Conservation (phyloP, 2,113 vertebrate species). For the Chroicocephalus ridibundus region DNA sequence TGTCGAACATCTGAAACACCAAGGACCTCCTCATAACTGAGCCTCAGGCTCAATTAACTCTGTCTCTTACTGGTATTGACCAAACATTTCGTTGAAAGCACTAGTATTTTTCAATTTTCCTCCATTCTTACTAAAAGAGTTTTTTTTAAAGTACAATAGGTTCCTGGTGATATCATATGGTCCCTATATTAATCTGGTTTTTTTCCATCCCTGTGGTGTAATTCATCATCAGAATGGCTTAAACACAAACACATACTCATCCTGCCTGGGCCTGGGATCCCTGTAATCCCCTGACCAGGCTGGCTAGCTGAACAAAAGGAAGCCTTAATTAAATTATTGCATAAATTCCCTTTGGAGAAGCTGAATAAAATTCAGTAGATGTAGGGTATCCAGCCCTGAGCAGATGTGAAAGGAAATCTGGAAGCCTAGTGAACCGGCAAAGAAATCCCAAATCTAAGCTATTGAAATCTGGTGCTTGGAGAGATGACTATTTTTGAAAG, state of each 20-base stretch:
- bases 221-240: neutral
- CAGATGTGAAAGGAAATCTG: conserved; percentile 31
- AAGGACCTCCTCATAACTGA: neutral
- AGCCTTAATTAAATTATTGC: conserved; percentile 60
- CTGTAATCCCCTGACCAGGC: conserved; percentile 43
- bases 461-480: neutral
- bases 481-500: conserved; percentile 42
- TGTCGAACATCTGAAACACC: neutral
- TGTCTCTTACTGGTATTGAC: neutral
- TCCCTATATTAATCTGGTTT: neutral
- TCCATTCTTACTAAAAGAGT: neutral
- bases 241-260: neutral
- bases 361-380: conserved; percentile 22
- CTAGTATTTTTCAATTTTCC: neutral
- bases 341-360: conserved; percentile 59
- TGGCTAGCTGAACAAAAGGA: conserved; percentile 43
- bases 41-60: neutral
- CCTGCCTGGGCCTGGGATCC: conserved; percentile 14
- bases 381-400: neutral
- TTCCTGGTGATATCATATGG: neutral
- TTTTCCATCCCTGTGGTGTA: neutral
- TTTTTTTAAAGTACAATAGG: neutral
- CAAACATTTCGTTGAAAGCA: neutral
- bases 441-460: conserved; percentile 14
- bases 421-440: conserved; percentile 38